Percentiles rank a stretch among this genome's conserved stretches.
Evolutionary conservation across 2,113 vertebrate species (phyloP).

Genomic region (Mastomys natalensis): DNA sequence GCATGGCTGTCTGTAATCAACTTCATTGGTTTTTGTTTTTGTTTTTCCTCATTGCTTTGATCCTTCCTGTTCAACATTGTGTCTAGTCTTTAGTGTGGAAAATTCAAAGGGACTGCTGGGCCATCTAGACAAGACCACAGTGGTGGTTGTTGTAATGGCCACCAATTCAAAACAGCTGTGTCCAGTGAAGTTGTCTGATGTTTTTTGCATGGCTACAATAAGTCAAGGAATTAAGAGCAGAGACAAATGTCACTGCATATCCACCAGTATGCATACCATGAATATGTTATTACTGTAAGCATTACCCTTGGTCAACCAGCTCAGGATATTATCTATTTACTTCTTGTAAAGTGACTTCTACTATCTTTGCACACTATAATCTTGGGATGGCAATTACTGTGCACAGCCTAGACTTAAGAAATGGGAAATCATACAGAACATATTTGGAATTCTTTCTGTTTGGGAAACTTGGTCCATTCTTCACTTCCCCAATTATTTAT

Average conservation of each 20-base stretch:
- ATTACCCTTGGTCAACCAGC: neutral
- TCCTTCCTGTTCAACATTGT: neutral
- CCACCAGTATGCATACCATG: neutral
- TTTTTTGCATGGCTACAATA: neutral
- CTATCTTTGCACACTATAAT: neutral
- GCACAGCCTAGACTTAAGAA: neutral
- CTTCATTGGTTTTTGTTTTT: neutral
- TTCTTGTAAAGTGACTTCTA: neutral
- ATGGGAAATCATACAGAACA: neutral
- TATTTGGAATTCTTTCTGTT: neutral
- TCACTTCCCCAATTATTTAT: neutral
- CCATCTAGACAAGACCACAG: neutral
- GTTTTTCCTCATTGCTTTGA: neutral
- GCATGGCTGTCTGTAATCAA: neutral
- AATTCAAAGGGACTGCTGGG: neutral
- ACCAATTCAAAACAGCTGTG: neutral
- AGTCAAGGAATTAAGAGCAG: neutral
- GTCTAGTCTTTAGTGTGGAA: neutral
- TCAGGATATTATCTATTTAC: neutral
- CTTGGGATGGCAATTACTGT: neutral
- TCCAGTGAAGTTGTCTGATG: neutral
- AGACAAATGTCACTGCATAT: neutral
- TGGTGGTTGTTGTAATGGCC: too few relatives aligned
- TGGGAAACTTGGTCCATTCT: neutral
- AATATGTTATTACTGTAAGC: neutral